Evolutionary conservation across 2,113 vertebrate species (phyloP).

Genomic region (Corynorhinus townsendii): DNA sequence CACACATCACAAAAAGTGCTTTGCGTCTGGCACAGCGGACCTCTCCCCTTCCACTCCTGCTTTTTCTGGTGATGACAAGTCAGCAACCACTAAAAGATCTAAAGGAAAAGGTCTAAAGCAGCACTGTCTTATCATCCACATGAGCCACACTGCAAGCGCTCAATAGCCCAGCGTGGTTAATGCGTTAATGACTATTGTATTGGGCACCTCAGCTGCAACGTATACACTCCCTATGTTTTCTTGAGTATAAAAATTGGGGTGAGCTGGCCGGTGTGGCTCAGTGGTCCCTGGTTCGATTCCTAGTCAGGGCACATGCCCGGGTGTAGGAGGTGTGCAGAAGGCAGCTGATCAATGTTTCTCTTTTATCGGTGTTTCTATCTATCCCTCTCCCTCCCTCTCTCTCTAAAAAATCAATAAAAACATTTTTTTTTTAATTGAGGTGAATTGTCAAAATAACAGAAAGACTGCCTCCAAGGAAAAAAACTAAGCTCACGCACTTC

Average conservation of each 20-base stretch:
- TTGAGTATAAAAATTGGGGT: background rate
- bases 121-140: background rate
- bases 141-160: background rate
- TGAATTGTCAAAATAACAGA: background rate
- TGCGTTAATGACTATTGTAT: no score
- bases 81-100: background rate
- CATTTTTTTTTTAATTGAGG: no score
- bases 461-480: background rate
- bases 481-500: background rate
- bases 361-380: no score
- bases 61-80: background rate
- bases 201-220: background rate
- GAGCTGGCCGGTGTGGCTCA: no score
- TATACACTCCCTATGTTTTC: background rate
- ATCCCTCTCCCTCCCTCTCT: no score
- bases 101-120: background rate
- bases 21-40: background rate
- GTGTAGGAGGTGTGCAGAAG: no score
- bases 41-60: background rate
- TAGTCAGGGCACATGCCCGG: no score
- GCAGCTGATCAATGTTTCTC: no score
- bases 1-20: background rate
- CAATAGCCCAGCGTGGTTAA: background rate
- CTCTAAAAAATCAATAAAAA: no score
- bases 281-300: no score